Percentiles rank a stretch among this genome's conserved stretches.
Evolutionary conservation across 1,140 invertebrate species (phyloP).

Genomic region (Aphidius gifuensis): DNA sequence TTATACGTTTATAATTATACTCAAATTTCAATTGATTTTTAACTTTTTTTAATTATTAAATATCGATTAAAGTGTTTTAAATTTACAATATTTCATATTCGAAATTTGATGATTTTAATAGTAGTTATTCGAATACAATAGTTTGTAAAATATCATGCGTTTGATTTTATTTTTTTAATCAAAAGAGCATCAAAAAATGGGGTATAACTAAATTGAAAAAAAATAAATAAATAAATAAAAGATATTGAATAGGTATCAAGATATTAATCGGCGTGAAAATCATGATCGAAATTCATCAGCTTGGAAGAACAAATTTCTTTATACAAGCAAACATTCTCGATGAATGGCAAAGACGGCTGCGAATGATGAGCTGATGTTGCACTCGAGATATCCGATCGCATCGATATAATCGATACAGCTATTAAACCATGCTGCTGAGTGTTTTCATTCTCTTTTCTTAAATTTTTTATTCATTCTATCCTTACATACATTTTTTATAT

Average conservation of each 20-base stretch:
- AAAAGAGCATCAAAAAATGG: too few species aligned
- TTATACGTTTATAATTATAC: too few species aligned
- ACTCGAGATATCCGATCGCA: conserved; percentile 21
- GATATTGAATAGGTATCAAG: background rate
- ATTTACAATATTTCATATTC: too few species aligned
- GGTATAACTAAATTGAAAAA: background rate
- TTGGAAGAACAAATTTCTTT: conserved; percentile 20
- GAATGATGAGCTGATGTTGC: conserved; percentile 22
- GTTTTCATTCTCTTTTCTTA: conserved; percentile 4
- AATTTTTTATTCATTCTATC: background rate
- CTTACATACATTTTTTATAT: background rate
- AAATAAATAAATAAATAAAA: background rate
- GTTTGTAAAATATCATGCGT: too few species aligned
- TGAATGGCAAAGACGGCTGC: conserved; percentile 12
- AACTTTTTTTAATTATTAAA: too few species aligned
- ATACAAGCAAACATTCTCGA: conserved; percentile 13
- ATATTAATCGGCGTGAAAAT: background rate
- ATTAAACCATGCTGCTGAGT: conserved; percentile 17
- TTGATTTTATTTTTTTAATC: too few species aligned
- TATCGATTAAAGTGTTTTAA: too few species aligned
- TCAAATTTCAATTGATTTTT: too few species aligned
- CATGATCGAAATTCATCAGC: background rate
- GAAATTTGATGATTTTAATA: too few species aligned
- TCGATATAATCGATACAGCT: conserved; percentile 26
- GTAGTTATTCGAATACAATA: too few species aligned